Base-by-base conservation (phyloP, 2,113 vertebrate species). In the Indicator indicator region DNA sequence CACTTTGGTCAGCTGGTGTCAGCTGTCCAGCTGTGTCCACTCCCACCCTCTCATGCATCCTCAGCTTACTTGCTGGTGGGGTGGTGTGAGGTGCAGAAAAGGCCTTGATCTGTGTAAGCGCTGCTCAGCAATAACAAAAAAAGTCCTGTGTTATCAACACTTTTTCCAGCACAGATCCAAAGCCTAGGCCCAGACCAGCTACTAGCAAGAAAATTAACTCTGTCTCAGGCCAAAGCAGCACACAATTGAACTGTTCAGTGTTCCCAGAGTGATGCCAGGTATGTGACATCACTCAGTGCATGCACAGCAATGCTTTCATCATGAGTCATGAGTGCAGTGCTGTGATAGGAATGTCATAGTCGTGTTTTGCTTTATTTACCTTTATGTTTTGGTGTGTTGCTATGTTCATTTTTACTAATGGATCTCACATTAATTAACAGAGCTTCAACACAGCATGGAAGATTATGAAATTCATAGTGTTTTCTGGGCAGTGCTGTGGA, bases 221-320 rank as follows among this genome's bases (percentile, higher is more conserved):
- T 17, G 9, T 8, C 33, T 21, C 60, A 62, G 33, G 33, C 33
- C 18, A 36, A 62, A 36, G 21, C 59, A 26, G 23, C 60, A 38
- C 14, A 38, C 23, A 38, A 38, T 28, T 0, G 0, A 12, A 9
- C 26, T 2, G 1, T 60, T 12, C 46, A 9, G 19, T 27, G 44
- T 38, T 16, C 27, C 7, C n/a, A 20, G 50, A 36, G 38, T 6
- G 11, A 60, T 0, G 1, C 19, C 9, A 11, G 16, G n/a, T 27
- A 30, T 40, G n/a, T 16, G 33, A 44, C 1, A 2, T 19, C 2
- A 2, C 44, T 74, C 1, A 0, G 26, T 50, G 48, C 0, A 1
- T 32, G 48, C 20, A 2, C 79, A 36, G 50, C 0, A 1, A 11
- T 42, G 21, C 28, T 23, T 20, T 46, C 24, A 5, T 2, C 14